These are phyloP conservation scores for Drosophila kurseongensis DNA, from an alignment of 1,140 invertebrate genomes.

Conservation along the genomic window DNA sequence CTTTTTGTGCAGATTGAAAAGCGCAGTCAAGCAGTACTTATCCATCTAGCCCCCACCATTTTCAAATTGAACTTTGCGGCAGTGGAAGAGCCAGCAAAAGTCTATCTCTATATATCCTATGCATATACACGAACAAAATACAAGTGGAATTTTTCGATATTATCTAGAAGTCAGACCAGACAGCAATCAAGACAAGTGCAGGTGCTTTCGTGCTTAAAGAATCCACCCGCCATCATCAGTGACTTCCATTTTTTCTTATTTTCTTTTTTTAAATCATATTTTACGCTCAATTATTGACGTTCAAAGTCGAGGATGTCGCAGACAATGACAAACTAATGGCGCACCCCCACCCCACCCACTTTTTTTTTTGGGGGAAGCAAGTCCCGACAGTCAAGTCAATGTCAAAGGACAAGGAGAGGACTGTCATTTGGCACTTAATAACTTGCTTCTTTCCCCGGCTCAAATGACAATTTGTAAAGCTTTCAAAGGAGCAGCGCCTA, in stretches of 20 bases:
- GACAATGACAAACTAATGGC: constrained; percentile 81
- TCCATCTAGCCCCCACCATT: constrained; percentile 4
- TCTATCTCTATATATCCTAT: not conserved
- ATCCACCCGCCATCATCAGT: not conserved
- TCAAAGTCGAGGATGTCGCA: constrained; percentile 70
- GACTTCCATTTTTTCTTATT: constrained; percentile 15
- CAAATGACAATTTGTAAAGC: constrained; percentile 82
- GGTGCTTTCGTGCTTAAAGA: constrained; percentile 24
- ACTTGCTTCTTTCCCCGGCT: constrained; percentile 35
- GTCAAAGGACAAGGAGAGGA: constrained; percentile 47
- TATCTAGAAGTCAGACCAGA: constrained; percentile 31
- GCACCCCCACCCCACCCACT: not conserved
- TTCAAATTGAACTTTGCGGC: constrained; percentile 10
- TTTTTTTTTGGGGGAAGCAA: constrained; percentile 1
- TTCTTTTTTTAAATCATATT: constrained; percentile 72
- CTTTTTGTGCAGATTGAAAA: constrained; percentile 75
- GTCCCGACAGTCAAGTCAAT: constrained; percentile 48
- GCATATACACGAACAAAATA: not conserved
- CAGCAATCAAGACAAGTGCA: constrained; percentile 74
- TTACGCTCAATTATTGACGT: constrained; percentile 81
- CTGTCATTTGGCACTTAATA: constrained; percentile 76
- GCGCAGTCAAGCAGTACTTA: constrained; percentile 69
- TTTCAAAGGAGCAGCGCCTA: constrained; percentile 69
- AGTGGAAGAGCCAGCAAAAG: not conserved
- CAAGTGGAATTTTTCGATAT: constrained; percentile 31